These are phyloP conservation scores for Murina feae DNA, from an alignment of 2,113 vertebrate species.

Conservation along the genomic window DNA sequence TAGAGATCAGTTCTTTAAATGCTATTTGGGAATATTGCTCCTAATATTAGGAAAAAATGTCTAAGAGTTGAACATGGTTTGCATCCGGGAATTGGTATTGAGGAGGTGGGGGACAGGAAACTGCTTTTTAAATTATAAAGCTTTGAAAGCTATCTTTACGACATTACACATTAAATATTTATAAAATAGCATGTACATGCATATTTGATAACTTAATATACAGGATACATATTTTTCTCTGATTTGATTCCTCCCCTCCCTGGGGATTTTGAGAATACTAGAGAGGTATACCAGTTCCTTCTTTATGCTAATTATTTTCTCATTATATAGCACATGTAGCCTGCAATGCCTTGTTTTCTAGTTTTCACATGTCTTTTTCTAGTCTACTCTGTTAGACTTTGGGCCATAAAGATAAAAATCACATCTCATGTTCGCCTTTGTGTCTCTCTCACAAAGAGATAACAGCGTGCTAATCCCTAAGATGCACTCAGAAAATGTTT, in stretches of 20 bases:
- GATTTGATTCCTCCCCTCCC: not conserved
- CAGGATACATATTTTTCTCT: not conserved
- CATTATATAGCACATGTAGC: not conserved
- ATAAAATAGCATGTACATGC: not conserved
- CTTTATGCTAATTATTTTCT: not conserved
- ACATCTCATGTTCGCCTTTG: not conserved
- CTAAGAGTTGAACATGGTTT: not conserved
- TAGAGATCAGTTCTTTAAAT: not conserved
- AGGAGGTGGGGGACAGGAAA: fast-evolving
- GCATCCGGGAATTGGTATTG: not conserved
- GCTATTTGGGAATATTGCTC: not conserved
- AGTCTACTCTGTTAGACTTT: not conserved
- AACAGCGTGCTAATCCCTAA: not conserved
- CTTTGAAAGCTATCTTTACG: not conserved
- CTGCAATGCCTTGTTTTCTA: not conserved
- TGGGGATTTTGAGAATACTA: not conserved
- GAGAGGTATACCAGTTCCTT: not conserved
- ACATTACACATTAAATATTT: not conserved
- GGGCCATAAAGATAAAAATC: not conserved
- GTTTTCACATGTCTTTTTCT: not conserved
- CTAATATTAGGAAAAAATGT: not conserved
- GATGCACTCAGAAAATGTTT: not conserved
- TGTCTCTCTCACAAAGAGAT: not conserved
- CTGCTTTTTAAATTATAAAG: not conserved
- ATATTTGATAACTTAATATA: not conserved